phyloP scores from a whole-genome alignment of 2,113 vertebrate species.

The Eubucco bourcierii region DNA sequence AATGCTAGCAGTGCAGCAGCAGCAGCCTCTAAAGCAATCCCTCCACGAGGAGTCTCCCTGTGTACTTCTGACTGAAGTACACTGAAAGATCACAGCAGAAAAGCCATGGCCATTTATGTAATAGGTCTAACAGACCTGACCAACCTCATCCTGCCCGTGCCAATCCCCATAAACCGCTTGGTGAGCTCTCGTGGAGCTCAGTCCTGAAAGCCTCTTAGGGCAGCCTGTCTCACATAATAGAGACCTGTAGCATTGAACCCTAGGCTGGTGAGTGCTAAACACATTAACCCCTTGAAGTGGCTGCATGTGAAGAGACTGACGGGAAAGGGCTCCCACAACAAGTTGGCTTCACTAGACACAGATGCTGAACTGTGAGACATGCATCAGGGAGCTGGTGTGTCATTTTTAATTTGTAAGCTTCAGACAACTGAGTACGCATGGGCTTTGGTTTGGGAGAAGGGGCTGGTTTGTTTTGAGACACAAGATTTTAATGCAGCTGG shows the following conservation, averaged over 20 bases:
- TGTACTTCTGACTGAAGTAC: neutral
- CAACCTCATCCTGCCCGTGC: neutral
- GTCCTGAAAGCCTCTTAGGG: slow-evolving; percentile 20
- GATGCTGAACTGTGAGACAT: neutral
- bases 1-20: neutral
- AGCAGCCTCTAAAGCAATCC: neutral
- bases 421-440: neutral
- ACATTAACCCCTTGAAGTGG: slow-evolving; percentile 9
- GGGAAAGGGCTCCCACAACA: neutral
- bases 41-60: neutral
- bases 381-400: neutral
- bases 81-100: neutral
- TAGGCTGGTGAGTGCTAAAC: neutral
- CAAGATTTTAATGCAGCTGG: slow-evolving; percentile 30
- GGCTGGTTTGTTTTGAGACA: neutral
- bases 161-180: slow-evolving; percentile 42
- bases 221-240: neutral
- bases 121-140: neutral
- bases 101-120: neutral
- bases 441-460: slow-evolving; percentile 4
- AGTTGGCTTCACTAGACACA: neutral
- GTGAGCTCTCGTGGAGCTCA: slow-evolving; percentile 4
- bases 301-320: neutral
- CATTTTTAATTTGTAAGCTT: slow-evolving; percentile 24
- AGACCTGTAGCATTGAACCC: neutral